Conservation (phyloP, 2,888 invertebrate species). For the Crematogaster levior region DNA sequence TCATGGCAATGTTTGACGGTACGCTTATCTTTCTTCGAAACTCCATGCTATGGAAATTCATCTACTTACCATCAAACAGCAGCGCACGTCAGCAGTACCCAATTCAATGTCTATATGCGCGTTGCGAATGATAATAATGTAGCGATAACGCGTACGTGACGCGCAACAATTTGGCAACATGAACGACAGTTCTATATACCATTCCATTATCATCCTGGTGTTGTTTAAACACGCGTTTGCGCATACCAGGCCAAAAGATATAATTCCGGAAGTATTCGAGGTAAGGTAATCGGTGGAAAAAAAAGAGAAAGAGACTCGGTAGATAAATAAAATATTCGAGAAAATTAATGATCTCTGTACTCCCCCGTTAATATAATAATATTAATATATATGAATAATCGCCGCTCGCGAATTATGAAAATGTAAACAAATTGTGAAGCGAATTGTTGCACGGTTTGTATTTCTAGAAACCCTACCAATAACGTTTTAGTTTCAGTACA, state of each 20-base stretch:
- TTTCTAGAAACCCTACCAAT: not conserved
- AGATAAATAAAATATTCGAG: not conserved
- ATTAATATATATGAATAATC: no score
- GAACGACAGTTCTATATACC: no score
- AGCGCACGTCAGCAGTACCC: no score
- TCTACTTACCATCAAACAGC: no score
- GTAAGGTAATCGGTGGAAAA: not conserved
- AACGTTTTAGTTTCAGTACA: not conserved
- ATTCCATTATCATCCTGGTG: not conserved
- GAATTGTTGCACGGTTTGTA: not conserved
- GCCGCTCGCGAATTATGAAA: not conserved
- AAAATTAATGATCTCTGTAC: not conserved
- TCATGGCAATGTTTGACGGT: no score
- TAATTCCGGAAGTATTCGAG: not conserved
- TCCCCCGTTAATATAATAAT: not conserved
- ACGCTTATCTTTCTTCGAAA: no score
- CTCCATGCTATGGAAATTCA: no score
- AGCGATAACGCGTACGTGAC: not conserved
- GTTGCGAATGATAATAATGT: no score
- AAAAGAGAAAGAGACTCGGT: not conserved
- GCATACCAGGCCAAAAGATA: not conserved
- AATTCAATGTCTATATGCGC: no score
- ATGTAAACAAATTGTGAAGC: not conserved
- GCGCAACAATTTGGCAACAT: no score
- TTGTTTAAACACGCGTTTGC: no score